Percentiles rank a stretch among this genome's conserved stretches.
Conservation (phyloP, 2,888 invertebrate species). For the Agriopis marginaria region DNA sequence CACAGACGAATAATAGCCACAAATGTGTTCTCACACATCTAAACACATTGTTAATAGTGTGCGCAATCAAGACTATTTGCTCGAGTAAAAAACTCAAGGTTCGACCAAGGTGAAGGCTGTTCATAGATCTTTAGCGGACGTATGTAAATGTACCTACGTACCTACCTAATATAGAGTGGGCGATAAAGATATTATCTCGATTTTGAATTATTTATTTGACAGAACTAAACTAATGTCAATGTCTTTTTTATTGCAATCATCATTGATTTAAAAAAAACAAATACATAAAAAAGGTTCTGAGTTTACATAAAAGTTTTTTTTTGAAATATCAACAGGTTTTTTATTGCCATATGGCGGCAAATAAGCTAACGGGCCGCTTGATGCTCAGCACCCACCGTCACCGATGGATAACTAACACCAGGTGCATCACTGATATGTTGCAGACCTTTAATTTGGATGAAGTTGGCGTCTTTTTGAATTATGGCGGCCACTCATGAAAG, state of each 20-base stretch:
- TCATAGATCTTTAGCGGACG: conserved; percentile 42
- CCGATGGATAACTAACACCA: no score
- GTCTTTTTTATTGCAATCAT: background rate
- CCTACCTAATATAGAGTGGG: background rate
- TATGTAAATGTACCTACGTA: conserved; percentile 5
- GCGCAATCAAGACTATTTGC: conserved; percentile 55
- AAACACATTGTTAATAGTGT: conserved; percentile 60
- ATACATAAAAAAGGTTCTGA: no score
- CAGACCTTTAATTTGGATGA: no score
- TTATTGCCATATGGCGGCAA: no score
- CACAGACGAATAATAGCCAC: conserved; percentile 49
- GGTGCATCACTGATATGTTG: no score
- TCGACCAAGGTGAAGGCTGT: conserved; percentile 53
- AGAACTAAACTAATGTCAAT: background rate
- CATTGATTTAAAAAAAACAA: no score
- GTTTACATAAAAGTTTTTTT: no score
- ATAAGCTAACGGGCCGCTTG: no score
- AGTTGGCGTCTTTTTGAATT: no score
- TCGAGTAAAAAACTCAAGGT: conserved; percentile 59
- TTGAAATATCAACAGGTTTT: no score
- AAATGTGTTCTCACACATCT: conserved; percentile 59
- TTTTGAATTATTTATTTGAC: conserved; percentile 3
- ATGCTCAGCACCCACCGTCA: no score
- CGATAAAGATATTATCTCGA: background rate
- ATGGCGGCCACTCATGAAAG: no score